Base-by-base conservation (phyloP, 1,140 invertebrate species). In the Antheraea pernyi region DNA sequence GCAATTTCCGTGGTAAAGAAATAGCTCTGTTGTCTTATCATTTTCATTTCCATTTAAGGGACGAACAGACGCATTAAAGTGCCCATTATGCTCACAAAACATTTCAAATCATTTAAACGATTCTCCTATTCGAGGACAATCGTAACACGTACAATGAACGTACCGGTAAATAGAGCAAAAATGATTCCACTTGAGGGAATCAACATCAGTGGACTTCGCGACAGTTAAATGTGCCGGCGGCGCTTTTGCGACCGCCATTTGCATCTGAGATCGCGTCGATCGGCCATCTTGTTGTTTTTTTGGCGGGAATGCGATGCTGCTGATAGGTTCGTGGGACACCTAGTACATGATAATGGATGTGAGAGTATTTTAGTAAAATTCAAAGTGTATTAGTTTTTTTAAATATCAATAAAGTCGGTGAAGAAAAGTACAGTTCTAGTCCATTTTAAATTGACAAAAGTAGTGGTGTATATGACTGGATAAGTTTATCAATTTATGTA, bases 191-290 rank as follows among this genome's bases (percentile, higher is more conserved):
- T 76, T 75, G 61, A 73, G 76, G 74, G 80, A 76, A 82, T 81
- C 77, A 78, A 74, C 79, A 81, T 86, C 85, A 86, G 22, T 22
- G 61, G 61, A 63, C 73, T 76, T 74, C 66, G 78, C 78, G 86
- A 89, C 86, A 86, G 87, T 87, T 86, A 89, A 89, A 89, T 89
- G 84, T 79, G 83, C 75, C 79, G 86, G 82, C 86, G 86, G 84
- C 78, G 73, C 86, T 85, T 86, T 89, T 83, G 80, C 77, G 69
- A 72, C 78, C 75, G 80, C 81, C 86, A 87, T 88, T 86, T 86
- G 84, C 86, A 89, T 89, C 46, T 16, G 76, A 82, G 81, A 86
- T 86, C 86, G 85, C 85, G 87, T 84, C 80, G 86, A 84, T 84
- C 86, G 77, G 77, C 81, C 83, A 82, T 86, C 80, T 83, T 86